These are phyloP conservation scores for Rhadina sibilatrix DNA, from an alignment of 2,113 vertebrate species.

Conservation along the genomic window DNA sequence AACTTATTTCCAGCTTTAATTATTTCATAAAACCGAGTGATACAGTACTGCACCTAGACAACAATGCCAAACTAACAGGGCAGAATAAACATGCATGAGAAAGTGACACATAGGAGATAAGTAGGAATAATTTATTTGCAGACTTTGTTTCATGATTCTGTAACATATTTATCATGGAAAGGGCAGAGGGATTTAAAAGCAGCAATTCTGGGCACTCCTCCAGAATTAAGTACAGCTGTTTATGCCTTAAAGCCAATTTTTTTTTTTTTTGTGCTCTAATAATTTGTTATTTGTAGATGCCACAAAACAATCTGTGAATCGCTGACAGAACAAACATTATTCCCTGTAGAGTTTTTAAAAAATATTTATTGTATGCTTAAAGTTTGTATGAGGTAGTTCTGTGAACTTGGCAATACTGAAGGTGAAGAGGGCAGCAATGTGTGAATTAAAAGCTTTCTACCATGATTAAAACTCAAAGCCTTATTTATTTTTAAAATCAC, in stretches of 20 bases:
- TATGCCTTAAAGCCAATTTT: slow-evolving; percentile 52
- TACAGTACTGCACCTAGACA: neutral
- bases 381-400: neutral
- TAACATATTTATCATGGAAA: slow-evolving; percentile 40
- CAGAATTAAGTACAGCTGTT: slow-evolving; percentile 59
- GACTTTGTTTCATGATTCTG: slow-evolving; percentile 56
- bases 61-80: neutral
- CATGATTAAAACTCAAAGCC: neutral
- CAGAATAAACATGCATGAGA: neutral
- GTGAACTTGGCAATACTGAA: neutral
- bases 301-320: neutral
- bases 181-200: slow-evolving; percentile 59
- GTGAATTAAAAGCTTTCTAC: slow-evolving; percentile 6
- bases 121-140: slow-evolving; percentile 49
- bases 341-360: neutral
- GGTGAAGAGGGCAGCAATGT: neutral
- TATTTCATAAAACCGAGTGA: neutral
- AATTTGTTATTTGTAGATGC: slow-evolving; percentile 53
- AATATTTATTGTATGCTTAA: slow-evolving; percentile 3
- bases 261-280: slow-evolving; percentile 56
- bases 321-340: slow-evolving; percentile 6
- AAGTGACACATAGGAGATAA: slow-evolving; percentile 24
- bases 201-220: slow-evolving; percentile 27
- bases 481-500: slow-evolving; percentile 9
- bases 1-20: slow-evolving; percentile 14